Base-by-base conservation (phyloP, 2,113 vertebrate genomes). In the Macrotis lagotis region DNA sequence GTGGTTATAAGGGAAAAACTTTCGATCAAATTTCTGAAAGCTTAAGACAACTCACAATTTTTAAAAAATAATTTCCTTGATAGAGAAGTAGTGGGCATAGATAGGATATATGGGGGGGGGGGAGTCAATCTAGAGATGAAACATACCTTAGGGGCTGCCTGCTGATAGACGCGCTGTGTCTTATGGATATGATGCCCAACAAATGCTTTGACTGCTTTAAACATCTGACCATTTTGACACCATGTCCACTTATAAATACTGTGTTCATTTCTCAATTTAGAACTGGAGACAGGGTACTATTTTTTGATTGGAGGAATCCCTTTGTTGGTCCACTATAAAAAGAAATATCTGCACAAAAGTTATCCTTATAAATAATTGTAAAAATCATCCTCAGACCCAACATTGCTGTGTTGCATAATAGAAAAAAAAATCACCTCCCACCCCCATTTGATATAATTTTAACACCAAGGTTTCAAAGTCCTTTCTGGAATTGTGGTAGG, bases 351-450 rank as follows among this genome's bases (percentile, higher is more conserved):
- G 96, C 97, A 95, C 93, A 96, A 96, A 97, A 90, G 66, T 92
- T 91, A 94, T 89, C 26, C 92, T 95, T 96, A 96, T 91, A 96
- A 74, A 96, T 94, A 92, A 96, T 94, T 98, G 97, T 93, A 96
- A 97, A 96, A 96, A 96, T 97, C 97, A 97, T 96, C 90, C 92
- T 97, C 22, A 95, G 48, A 10, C 25, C 50, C 66, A 37, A 66
- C 31, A 37, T 3, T 66, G 11, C 31, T 66, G 31, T 66, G 11
- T 66, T 66, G 12, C 11, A 66, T 31, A 66, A 19, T 37, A 53
- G 25, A 66, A 66, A 37, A 66, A 66, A 1, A 66, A 37, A 6
- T 2, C 66, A 83, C 16, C 19, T 44, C 37, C 11, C 31, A 4
- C 12, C 37, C 37, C 66, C 14, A n/a, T 22, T 7, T 83, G 66